Conservation (phyloP, 2,113 vertebrate genomes). For the Sebastes fasciatus region DNA sequence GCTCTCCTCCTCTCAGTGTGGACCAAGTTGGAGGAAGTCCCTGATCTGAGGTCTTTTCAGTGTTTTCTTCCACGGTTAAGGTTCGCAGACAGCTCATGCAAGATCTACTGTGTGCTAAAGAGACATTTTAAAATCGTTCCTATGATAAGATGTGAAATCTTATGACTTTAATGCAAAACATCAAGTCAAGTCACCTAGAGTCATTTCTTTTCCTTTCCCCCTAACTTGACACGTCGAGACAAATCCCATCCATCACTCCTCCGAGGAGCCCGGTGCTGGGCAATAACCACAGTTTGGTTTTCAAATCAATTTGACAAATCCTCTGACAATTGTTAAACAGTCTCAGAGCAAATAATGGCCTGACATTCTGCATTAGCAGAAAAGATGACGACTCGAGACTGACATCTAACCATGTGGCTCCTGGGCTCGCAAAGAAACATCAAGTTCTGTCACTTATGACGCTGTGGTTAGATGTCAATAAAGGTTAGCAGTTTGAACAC, state of each 20-base stretch:
- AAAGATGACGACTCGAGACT: constrained; percentile 48
- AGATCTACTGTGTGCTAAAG: not conserved
- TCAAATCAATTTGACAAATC: constrained; percentile 83
- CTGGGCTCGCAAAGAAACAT: constrained; percentile 54
- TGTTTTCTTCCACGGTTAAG: constrained; percentile 19
- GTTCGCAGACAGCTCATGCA: constrained; percentile 7
- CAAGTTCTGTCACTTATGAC: constrained; percentile 40
- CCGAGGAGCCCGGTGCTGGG: constrained; percentile 37
- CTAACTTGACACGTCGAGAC: constrained; percentile 64
- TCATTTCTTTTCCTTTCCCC: constrained; percentile 27
- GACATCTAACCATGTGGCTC: constrained; percentile 55
- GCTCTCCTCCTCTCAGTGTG: constrained; percentile 71
- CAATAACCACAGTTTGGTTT: constrained; percentile 70
- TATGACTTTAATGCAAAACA: constrained; percentile 24
- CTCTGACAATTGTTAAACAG: constrained; percentile 67
- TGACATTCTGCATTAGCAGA: constrained; percentile 67
- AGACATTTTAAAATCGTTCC: not conserved
- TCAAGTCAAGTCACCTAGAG: constrained; percentile 15
- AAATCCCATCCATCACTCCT: constrained; percentile 63
- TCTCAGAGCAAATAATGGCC: constrained; percentile 75
- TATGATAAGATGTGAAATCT: not conserved
- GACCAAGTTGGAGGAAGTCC: constrained; percentile 44
- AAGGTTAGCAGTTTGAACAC: constrained; percentile 56
- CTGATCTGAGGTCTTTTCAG: constrained; percentile 42
- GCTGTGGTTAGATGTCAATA: constrained; percentile 54